These are phyloP conservation scores for Entelurus aequoreus DNA, from an alignment of 2,113 vertebrate genomes.

Conservation along the genomic window DNA sequence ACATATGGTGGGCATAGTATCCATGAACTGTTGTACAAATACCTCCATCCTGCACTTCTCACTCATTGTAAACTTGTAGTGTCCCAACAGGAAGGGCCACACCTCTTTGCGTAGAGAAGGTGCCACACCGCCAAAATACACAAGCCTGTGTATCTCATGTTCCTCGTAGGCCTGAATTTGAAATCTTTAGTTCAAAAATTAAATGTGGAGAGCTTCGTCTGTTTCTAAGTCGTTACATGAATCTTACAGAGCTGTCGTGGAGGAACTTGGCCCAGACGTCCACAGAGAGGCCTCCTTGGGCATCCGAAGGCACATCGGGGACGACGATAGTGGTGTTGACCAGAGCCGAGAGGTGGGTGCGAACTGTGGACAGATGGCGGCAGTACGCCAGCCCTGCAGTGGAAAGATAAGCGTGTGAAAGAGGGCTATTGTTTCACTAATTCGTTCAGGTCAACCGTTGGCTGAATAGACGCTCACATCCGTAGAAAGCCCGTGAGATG, in stretches of 20 bases:
- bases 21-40: background rate
- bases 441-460: background rate
- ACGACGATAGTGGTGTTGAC: conserved; percentile 88
- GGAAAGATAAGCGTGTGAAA: background rate
- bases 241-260: conserved; percentile 80
- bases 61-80: conserved; percentile 93
- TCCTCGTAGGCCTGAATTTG: conserved; percentile 80
- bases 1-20: too few relatives aligned
- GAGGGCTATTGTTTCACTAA: background rate
- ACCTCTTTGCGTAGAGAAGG: conserved; percentile 87
- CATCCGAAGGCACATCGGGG: conserved; percentile 71
- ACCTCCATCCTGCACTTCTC: conserved; percentile 84
- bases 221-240: background rate
- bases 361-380: conserved; percentile 92
- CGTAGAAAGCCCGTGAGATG: conserved; percentile 96
- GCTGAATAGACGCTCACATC: conserved; percentile 78
- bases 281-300: conserved; percentile 77
- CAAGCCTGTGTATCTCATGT: conserved; percentile 84
- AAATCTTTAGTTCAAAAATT: too few relatives aligned
- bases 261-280: conserved; percentile 85
- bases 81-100: conserved; percentile 95
- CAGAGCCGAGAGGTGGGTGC: conserved; percentile 91
- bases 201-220: background rate
- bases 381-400: conserved; percentile 92
- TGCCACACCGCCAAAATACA: conserved; percentile 93